Evolutionary conservation across 2,113 vertebrate genomes (phyloP).

Genomic region (Rostratula benghalensis): DNA sequence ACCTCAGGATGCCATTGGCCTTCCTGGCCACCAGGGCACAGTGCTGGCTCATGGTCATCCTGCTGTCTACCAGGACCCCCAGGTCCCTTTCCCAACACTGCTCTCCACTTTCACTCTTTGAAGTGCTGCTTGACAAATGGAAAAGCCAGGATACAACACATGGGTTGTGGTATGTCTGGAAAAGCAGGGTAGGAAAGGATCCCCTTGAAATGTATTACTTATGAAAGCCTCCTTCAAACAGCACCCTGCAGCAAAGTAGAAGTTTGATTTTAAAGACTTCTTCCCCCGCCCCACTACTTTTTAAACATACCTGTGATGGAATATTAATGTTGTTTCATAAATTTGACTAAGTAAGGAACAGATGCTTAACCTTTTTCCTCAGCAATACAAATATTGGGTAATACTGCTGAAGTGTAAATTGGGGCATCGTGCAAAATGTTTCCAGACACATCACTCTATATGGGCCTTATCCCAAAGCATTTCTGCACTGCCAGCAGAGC

Average conservation of each 20-base stretch:
- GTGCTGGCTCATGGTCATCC: too few species aligned
- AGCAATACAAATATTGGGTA: not conserved
- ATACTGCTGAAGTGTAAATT: not conserved
- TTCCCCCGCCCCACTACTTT: not conserved
- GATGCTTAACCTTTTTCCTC: not conserved
- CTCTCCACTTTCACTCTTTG: slow-evolving; percentile 19
- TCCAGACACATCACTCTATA: not conserved
- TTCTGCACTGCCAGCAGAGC: not conserved
- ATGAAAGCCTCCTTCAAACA: not conserved
- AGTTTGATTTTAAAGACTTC: not conserved
- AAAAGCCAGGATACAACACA: not conserved
- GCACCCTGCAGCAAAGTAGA: not conserved
- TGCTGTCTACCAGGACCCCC: too few species aligned
- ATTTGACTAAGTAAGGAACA: not conserved
- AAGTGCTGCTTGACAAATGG: not conserved
- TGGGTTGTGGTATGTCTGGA: not conserved
- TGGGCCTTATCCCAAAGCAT: not conserved
- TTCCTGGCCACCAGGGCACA: too few species aligned
- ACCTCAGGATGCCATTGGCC: too few species aligned
- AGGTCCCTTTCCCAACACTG: too few species aligned
- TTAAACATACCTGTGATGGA: not conserved
- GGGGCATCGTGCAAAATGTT: not conserved
- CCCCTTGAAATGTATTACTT: not conserved
- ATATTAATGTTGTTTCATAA: not conserved
- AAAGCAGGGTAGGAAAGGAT: not conserved